Conservation (phyloP, 2,888 invertebrate genomes). For the Drosophila nr. fundita region DNA sequence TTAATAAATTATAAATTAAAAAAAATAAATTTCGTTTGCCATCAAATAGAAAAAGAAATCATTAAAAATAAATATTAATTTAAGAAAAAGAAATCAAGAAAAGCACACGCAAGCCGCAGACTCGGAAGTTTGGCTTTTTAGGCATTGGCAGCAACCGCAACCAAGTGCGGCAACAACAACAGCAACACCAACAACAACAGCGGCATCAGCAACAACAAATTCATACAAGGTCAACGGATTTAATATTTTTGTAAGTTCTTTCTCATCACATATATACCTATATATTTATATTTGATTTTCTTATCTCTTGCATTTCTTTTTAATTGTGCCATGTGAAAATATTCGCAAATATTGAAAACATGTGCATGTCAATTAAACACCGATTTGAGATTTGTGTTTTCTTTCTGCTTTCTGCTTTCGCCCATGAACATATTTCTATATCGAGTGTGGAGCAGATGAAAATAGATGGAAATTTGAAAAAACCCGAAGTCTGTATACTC, state of each 20-base stretch:
- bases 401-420: constrained; percentile 25
- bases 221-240: constrained; percentile 82
- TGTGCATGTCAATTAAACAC: constrained; percentile 78
- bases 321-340: constrained; percentile 37
- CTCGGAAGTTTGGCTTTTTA: constrained; percentile 17
- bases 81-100: constrained; percentile 1
- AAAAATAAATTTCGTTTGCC: constrained; percentile 29
- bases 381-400: not conserved
- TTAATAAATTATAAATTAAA: constrained; percentile 43
- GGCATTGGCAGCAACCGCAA: constrained; percentile 26
- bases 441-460: constrained; percentile 15
- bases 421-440: constrained; percentile 43
- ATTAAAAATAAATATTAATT: constrained; percentile 43
- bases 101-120: constrained; percentile 53
- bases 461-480: not conserved
- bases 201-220: constrained; percentile 54
- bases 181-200: constrained; percentile 30
- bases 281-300: constrained; percentile 7
- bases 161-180: constrained; percentile 24
- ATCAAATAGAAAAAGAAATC: constrained; percentile 28
- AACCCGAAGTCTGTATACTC: constrained; percentile 11
- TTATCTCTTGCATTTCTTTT: constrained; percentile 35
- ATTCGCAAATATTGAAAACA: constrained; percentile 52
- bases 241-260: constrained; percentile 82
- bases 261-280: not conserved